Base-by-base conservation (phyloP, 92 coral and sea anemone genomes). In the Porites lobata region DNA sequence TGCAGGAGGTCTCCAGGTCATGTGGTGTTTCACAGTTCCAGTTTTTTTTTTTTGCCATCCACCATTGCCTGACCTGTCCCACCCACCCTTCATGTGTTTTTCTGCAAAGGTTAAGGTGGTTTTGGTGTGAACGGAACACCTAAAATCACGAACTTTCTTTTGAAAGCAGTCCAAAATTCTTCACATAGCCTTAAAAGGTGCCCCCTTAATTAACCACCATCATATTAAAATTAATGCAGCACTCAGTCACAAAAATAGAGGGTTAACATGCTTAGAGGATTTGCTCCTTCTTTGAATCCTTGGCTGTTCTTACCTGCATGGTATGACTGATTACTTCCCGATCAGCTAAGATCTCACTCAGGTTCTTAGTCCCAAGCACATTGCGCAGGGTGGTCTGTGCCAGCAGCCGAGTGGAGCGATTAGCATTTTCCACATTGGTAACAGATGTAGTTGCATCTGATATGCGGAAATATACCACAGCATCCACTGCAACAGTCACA, bases 401-500 rank as follows among this genome's bases (percentile, higher is more conserved):
- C 76, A 94, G 81, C 59, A 94, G 89, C 14, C 97, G 87, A 18
- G 97, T 94, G 76, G 97, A 94, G 64, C 95, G 94, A 67, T 93
- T 94, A 12, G 97, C 95, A 72, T 94, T 92, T 63, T 94, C 95
- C 76, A 94, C 97, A 80, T 94, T 92, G 22, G 95, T 94, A 72
- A 94, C 89, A 4, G 97, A 94, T 82, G 91, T 94, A 51, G 97
- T 94, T 11, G 97, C 97, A 70, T 94, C 93, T 75, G 92, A 78
- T 79, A 94, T 94, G 84, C 93, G 79, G 90, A 92, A 94, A 72
- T 94, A 94, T 15, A 94, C 95, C 56, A 94, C 97, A 38, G 97
- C 96, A 83, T 93, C 96, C 1, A 94, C 97, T 4, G 97, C 97
- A 2, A 94, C 97, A 18, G 97, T 94, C 62, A 94, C 97, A 76